These are phyloP conservation scores for Lacerta viridis DNA, from an alignment of 2,797 vertebrate species.

Conservation along the genomic window DNA sequence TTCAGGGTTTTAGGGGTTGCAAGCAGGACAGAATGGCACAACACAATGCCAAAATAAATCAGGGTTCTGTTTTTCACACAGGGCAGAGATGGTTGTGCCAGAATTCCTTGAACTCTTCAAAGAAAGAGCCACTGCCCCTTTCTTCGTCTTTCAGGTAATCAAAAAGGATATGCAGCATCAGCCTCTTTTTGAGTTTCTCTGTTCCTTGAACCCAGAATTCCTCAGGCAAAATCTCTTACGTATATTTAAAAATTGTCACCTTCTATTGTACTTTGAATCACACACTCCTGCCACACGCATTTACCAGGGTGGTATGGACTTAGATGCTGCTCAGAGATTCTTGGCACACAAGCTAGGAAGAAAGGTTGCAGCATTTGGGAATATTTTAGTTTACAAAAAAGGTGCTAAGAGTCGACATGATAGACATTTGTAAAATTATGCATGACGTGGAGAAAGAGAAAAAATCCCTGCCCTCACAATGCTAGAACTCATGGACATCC, in stretches of 20 bases:
- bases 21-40: background rate
- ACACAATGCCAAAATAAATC: background rate
- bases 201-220: background rate
- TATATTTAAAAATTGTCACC: background rate
- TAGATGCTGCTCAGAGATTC: background rate
- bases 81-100: conserved; percentile 96
- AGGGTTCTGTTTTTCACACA: conserved; percentile 42
- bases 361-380: background rate
- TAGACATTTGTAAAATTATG: no score
- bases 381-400: no score
- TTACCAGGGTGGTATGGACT: background rate
- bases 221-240: background rate
- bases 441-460: no score
- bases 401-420: no score
- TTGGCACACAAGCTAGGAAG: background rate
- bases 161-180: background rate
- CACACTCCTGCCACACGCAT: background rate
- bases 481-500: no score
- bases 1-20: background rate
- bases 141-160: conserved; percentile 96
- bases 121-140: conserved; percentile 95
- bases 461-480: no score
- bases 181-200: background rate
- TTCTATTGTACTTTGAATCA: background rate
- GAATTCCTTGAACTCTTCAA: conserved; percentile 97